Evolutionary conservation across 2,888 invertebrate species (phyloP).

Genomic region (Cataglyphis rosenhaueri): DNA sequence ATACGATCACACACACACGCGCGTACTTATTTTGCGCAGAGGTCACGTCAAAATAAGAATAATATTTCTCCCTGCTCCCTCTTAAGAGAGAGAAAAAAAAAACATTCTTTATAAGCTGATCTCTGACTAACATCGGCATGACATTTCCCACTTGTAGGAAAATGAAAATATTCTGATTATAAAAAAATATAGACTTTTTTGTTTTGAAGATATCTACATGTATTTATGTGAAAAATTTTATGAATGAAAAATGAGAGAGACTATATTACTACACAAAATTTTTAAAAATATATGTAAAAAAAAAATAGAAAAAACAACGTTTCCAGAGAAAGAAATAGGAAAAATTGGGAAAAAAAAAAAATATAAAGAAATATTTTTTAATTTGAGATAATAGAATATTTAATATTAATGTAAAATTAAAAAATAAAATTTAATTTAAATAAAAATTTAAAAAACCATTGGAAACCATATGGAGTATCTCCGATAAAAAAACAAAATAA

Average conservation of each 20-base stretch:
- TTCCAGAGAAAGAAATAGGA: not conserved
- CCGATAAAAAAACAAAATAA: not conserved
- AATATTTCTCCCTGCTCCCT: constrained; percentile 17
- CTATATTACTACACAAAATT: not conserved
- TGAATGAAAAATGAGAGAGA: constrained; percentile 1
- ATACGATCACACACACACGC: not conserved
- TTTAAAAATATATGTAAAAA: not conserved
- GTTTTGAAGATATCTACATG: not conserved
- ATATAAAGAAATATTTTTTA: not conserved
- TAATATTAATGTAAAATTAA: not conserved
- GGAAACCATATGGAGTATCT: not conserved
- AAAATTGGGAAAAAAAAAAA: not conserved
- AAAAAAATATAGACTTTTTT: constrained; percentile 6
- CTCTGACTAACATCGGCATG: not conserved
- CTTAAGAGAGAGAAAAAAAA: not conserved
- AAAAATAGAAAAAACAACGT: not conserved
- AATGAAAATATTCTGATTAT: not conserved
- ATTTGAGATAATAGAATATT: not conserved
- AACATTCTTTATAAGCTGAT: not conserved
- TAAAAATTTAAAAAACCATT: not conserved
- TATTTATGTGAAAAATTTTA: not conserved
- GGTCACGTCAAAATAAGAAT: not conserved
- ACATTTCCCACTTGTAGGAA: not conserved
- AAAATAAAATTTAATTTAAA: not conserved
- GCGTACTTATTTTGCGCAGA: not conserved